Evolutionary conservation across 2,888 invertebrate species (phyloP).

Genomic region (Coenonympha glycerion): DNA sequence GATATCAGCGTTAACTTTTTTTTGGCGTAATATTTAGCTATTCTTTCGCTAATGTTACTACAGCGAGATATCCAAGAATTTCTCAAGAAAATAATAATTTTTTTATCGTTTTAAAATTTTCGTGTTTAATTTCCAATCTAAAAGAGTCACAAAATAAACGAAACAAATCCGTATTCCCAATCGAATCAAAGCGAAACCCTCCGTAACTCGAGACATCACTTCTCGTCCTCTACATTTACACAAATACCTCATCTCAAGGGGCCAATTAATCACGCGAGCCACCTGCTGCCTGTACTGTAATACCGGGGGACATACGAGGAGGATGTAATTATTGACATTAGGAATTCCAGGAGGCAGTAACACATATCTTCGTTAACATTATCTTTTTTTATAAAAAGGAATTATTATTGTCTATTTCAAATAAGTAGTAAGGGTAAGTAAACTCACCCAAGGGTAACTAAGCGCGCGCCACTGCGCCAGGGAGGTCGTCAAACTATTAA

Average conservation of each 20-base stretch:
- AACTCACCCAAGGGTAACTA: too few species aligned
- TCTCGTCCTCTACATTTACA: slow-evolving; percentile 17
- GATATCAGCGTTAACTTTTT: slow-evolving; percentile 13
- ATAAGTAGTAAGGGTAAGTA: too few species aligned
- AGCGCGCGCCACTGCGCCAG: too few species aligned
- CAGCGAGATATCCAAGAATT: not conserved
- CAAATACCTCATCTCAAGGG: slow-evolving; percentile 37
- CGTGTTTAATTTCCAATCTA: too few species aligned
- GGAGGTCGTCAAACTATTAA: too few species aligned
- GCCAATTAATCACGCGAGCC: slow-evolving; percentile 61
- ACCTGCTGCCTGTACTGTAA: slow-evolving; percentile 58
- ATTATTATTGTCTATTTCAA: too few species aligned
- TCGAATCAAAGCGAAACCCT: slow-evolving; percentile 13
- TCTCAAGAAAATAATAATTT: not conserved
- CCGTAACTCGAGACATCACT: slow-evolving; percentile 12
- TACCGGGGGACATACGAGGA: slow-evolving; percentile 32
- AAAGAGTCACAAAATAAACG: not conserved
- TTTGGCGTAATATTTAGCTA: slow-evolving; percentile 11
- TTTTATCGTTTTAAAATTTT: not conserved
- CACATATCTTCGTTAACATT: too few species aligned
- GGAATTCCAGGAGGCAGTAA: not conserved
- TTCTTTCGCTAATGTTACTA: slow-evolving; percentile 10
- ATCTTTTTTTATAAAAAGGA: too few species aligned
- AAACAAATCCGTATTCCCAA: slow-evolving; percentile 13
- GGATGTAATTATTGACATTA: not conserved